Conservation (phyloP, 2,888 invertebrate genomes). For the Serrognathus titanus region DNA sequence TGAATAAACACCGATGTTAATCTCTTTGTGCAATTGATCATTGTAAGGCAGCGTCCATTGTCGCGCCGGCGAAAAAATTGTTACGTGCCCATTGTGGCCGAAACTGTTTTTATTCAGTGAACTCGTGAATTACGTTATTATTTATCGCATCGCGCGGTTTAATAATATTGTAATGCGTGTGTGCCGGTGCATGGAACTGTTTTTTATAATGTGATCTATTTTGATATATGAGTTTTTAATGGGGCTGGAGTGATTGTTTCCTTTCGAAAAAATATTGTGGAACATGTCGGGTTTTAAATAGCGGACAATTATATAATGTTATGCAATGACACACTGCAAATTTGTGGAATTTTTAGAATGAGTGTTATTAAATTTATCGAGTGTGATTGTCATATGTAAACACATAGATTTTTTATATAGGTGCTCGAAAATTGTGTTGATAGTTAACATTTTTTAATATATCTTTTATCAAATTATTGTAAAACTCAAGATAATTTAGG, state of each 20-base stretch:
- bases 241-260: conserved; percentile 4
- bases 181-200: too few relatives aligned
- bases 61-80: conserved; percentile 24
- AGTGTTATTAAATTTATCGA: too few relatives aligned
- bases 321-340: too few relatives aligned
- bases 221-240: conserved; percentile 18
- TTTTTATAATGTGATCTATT: neutral
- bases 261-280: conserved; percentile 1
- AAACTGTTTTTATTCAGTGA: conserved; percentile 27
- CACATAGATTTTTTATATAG: too few relatives aligned
- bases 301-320: too few relatives aligned
- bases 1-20: conserved; percentile 48
- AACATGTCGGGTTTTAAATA: neutral
- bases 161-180: neutral
- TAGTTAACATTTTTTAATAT: too few relatives aligned
- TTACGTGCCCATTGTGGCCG: conserved; percentile 24
- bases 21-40: conserved; percentile 44
- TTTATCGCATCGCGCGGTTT: neutral
- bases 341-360: too few relatives aligned
- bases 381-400: too few relatives aligned
- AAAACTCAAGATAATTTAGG: too few relatives aligned
- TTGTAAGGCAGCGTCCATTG: conserved; percentile 39
- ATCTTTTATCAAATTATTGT: too few relatives aligned
- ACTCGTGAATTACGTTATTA: conserved; percentile 23
- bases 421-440: too few relatives aligned